Conservation (phyloP, 2,888 invertebrate species). For the Drosophila pseudotalamancana region DNA sequence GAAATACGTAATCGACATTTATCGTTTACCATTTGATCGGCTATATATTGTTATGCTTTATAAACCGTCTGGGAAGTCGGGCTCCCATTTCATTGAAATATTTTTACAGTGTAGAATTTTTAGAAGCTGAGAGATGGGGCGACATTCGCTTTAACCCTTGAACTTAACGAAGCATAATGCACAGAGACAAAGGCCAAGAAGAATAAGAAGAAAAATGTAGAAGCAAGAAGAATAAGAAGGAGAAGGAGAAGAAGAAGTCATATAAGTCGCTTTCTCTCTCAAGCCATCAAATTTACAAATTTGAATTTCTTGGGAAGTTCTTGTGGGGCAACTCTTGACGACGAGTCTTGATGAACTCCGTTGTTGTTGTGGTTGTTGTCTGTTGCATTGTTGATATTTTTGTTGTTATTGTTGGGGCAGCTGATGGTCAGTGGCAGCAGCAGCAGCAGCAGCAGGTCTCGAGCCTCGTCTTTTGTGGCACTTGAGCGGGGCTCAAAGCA, state of each 20-base stretch:
- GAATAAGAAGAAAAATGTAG: background rate
- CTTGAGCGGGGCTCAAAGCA: slow-evolving; percentile 45
- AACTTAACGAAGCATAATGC: slow-evolving; percentile 37
- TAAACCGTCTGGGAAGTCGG: no score
- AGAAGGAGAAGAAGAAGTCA: background rate
- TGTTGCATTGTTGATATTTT: background rate
- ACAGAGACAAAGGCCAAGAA: background rate
- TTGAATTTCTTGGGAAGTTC: slow-evolving; percentile 49
- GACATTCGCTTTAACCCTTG: slow-evolving; percentile 49
- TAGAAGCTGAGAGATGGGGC: background rate
- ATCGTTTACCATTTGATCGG: no score
- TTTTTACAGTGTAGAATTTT: background rate
- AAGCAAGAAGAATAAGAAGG: background rate
- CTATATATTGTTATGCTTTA: no score
- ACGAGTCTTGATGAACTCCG: slow-evolving; percentile 42
- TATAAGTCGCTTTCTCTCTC: slow-evolving; percentile 39
- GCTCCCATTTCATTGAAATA: no score
- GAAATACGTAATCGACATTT: no score
- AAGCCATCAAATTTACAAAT: slow-evolving; percentile 25
- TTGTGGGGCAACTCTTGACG: slow-evolving; percentile 41
- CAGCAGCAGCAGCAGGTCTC: slow-evolving; percentile 38
- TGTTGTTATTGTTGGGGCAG: slow-evolving; percentile 15
- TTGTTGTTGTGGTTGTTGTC: slow-evolving; percentile 6
- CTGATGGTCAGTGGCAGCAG: slow-evolving; percentile 42
- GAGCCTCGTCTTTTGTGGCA: slow-evolving; percentile 70